Conservation (phyloP, 2,888 invertebrate genomes). For the Epistrophe grossulariae region DNA sequence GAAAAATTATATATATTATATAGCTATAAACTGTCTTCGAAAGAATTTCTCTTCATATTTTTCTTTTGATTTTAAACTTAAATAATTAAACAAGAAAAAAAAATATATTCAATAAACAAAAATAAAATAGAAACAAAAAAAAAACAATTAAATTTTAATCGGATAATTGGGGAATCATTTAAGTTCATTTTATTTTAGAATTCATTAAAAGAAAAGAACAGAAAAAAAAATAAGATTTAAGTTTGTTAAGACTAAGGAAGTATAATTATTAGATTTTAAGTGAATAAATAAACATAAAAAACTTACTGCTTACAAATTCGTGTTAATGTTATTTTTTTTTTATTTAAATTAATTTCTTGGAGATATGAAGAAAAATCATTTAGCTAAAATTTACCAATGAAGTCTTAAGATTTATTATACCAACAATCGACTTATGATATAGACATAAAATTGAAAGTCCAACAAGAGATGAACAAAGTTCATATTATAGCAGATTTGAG, state of each 20-base stretch:
- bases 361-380: not conserved
- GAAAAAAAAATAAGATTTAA: constrained; percentile 30
- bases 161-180: constrained; percentile 42
- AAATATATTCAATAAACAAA: constrained; percentile 2
- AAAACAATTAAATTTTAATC: constrained; percentile 15
- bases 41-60: constrained; percentile 30
- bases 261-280: constrained; percentile 44
- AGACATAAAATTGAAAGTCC: not conserved
- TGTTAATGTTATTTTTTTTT: not conserved
- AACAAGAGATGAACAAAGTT: not conserved
- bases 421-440: not conserved
- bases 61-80: not conserved
- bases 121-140: constrained; percentile 6
- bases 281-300: constrained; percentile 40
- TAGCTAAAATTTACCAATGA: not conserved
- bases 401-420: not conserved
- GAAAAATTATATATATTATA: constrained; percentile 41
- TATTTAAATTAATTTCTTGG: not conserved
- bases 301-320: constrained; percentile 35
- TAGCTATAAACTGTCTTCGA: constrained; percentile 35
- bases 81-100: constrained; percentile 3
- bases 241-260: constrained; percentile 46
- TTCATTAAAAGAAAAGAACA: constrained; percentile 20
- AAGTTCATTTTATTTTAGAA: constrained; percentile 41
- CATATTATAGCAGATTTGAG: not conserved